phyloP scores from a whole-genome alignment of 2,888 invertebrate species.

The Trichopria drosophilae region DNA sequence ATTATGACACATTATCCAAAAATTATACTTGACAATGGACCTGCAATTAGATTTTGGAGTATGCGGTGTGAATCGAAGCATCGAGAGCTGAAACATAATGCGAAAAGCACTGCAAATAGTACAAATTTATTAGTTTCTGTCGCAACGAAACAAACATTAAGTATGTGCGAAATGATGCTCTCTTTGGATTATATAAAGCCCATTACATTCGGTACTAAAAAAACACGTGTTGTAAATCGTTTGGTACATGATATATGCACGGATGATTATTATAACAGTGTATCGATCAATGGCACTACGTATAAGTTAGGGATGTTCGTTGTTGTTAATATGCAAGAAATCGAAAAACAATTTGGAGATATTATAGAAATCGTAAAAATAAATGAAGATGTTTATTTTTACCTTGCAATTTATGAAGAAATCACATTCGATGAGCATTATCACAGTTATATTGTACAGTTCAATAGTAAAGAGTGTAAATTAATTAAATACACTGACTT shows the following conservation, averaged over 20 bases:
- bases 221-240: too few species aligned
- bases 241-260: too few species aligned
- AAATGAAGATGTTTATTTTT: too few species aligned
- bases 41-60: constrained; percentile 6
- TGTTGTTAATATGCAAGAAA: constrained; percentile 12
- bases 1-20: constrained; percentile 10
- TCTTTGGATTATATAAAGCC: too few species aligned
- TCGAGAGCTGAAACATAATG: neutral
- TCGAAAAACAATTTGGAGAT: constrained; percentile 17
- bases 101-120: neutral
- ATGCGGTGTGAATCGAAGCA: constrained; percentile 17
- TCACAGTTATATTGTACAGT: too few species aligned
- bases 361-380: too few species aligned
- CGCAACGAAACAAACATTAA: constrained; percentile 9
- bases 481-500: too few species aligned
- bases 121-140: constrained; percentile 16
- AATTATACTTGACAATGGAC: constrained; percentile 10
- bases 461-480: too few species aligned
- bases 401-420: too few species aligned
- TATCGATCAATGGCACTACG: constrained; percentile 2
- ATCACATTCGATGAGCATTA: too few species aligned
- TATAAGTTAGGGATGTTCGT: constrained; percentile 20
- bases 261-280: constrained; percentile 3
- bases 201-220: too few species aligned
- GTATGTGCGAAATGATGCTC: constrained; percentile 14